These are phyloP conservation scores for Drosophila neotestacea DNA, from an alignment of 2,888 invertebrate genomes.

Conservation along the genomic window DNA sequence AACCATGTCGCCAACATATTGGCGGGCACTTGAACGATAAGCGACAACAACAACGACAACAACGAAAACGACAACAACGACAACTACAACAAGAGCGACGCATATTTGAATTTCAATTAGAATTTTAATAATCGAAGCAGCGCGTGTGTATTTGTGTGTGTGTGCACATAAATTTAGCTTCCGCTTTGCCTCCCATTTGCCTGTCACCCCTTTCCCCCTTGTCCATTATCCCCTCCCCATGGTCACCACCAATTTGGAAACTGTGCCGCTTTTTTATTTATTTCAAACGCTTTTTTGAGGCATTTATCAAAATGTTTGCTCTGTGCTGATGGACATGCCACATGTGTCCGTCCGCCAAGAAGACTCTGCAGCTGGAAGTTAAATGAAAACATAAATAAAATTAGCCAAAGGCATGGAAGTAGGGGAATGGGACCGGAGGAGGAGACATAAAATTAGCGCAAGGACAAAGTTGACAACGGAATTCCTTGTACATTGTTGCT, in stretches of 20 bases:
- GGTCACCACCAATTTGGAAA: slow-evolving; percentile 15
- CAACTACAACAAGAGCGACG: slow-evolving; percentile 40
- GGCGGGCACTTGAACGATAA: slow-evolving; percentile 45
- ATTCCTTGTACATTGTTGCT: slow-evolving; percentile 25
- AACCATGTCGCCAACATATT: slow-evolving; percentile 44
- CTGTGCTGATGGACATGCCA: slow-evolving; percentile 61
- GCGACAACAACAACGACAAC: slow-evolving; percentile 48
- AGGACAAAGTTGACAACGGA: slow-evolving; percentile 53
- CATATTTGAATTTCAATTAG: slow-evolving; percentile 82
- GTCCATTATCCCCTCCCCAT: not conserved
- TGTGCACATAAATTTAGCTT: slow-evolving; percentile 68
- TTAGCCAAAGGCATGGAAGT: slow-evolving; percentile 37
- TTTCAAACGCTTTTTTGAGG: slow-evolving; percentile 40
- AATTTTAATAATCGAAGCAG: slow-evolving; percentile 76
- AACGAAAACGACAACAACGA: slow-evolving; percentile 12
- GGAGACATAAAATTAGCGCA: slow-evolving; percentile 68
- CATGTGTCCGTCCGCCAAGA: slow-evolving; percentile 27
- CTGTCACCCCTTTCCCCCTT: not conserved
- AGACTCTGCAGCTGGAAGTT: slow-evolving; percentile 31
- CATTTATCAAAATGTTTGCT: slow-evolving; percentile 67
- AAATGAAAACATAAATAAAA: slow-evolving; percentile 73
- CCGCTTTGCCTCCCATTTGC: slow-evolving; percentile 43
- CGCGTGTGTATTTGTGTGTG: slow-evolving; percentile 12
- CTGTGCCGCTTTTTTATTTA: slow-evolving; percentile 47
- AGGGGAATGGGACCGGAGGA: not conserved